Base-by-base conservation (phyloP, 2,888 invertebrate genomes). In the Sarcophaga caerulescens region DNA sequence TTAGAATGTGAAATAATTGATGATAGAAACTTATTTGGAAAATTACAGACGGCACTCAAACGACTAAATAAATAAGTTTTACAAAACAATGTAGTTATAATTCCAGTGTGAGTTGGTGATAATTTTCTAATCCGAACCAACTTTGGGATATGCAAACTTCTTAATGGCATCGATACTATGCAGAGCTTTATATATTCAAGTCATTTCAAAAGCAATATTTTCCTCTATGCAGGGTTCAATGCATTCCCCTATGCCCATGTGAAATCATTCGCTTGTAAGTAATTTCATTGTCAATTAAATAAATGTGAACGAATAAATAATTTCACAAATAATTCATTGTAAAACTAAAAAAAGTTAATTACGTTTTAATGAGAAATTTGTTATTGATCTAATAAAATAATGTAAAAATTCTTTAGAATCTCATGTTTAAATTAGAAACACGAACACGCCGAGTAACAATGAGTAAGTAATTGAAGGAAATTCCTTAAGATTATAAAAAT, bases 391-490 rank as follows among this genome's bases (percentile, higher is more conserved):
- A 84, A 70, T 71, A 82, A 81, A 78, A 78, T 68, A 52, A 63
- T 68, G 59, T 35, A 69, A 74, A 74, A 78, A 78, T 86, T 86
- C 83, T 84, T 62, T 25, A 65, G 81, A 86, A 86, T 81, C 35
- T 84, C 8, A 57, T 74, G 66, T 75, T 81, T 86, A 76, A 77
- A 78, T 78, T 76, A 44, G 44, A n/a, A 3, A 21, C 65, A 60
- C 21, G n/a, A 59, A 75, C 60, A 74, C 69, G 70, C 69, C 25
- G 25, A 35, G 35, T 35, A 35, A 35, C 6, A 35, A 35, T 5
- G 66, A 68, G 65, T 86, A 70, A 68, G 65, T 86, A 78, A 77
- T 81, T 83, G 45, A 21, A 84, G 86, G 84, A 78, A 84, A 84
- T 86, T 81, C 83, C 86, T 78, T 17, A 52, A 45, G 60, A 69